phyloP scores from a whole-genome alignment of 92 coral and sea anemone species.

The Parazoanthus swiftii region DNA sequence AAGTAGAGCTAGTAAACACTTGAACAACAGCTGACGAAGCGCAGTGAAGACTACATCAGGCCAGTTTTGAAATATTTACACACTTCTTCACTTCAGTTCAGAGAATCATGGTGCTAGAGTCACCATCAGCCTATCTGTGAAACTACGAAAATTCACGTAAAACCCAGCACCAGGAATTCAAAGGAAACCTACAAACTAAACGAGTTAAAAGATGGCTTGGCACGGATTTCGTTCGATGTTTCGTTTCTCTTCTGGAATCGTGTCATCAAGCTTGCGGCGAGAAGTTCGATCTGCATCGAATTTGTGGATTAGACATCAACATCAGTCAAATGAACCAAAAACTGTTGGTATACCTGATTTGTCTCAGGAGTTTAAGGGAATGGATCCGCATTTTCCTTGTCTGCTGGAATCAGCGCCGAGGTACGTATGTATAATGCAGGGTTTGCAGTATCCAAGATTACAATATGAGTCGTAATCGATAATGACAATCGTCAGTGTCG shows the following conservation, averaged over 20 bases:
- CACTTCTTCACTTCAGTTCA: too few relatives aligned
- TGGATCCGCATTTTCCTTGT: conserved; percentile 81
- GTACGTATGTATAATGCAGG: conserved; percentile 31
- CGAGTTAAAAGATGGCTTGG: conserved; percentile 5
- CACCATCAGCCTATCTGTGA: background rate
- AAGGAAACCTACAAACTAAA: background rate
- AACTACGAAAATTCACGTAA: background rate
- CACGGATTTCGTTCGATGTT: conserved; percentile 1
- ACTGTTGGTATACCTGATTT: conserved; percentile 77
- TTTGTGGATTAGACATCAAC: conserved; percentile 22
- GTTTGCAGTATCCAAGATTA: too few relatives aligned
- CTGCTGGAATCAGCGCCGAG: conserved; percentile 67
- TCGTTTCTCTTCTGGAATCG: background rate
- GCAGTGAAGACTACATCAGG: background rate
- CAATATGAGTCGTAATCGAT: too few relatives aligned
- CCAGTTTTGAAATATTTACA: background rate
- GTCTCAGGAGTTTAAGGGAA: conserved; percentile 79
- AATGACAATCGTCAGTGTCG: too few relatives aligned
- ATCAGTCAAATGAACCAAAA: conserved; percentile 36
- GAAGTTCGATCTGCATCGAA: background rate
- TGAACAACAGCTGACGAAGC: background rate
- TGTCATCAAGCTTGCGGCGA: background rate
- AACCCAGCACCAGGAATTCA: background rate
- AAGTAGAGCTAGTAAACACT: too few relatives aligned
- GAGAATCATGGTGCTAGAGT: background rate